Percentiles rank a stretch among this genome's conserved stretches.
Conservation (phyloP, 1,140 invertebrate species). For the Nephila pilipes region DNA sequence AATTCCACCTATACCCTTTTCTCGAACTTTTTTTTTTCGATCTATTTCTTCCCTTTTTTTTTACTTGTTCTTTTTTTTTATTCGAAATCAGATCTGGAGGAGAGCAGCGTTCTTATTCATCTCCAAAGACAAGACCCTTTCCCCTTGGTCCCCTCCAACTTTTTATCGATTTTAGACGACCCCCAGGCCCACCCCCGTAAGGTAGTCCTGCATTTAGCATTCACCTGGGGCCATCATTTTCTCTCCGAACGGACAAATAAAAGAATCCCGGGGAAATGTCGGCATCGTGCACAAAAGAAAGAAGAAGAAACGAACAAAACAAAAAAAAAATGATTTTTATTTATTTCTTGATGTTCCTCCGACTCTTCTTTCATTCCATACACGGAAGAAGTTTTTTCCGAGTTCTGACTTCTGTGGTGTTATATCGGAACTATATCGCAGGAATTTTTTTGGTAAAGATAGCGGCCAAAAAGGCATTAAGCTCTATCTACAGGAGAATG, state of each 20-base stretch:
- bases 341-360: slow-evolving; percentile 13
- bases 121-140: slow-evolving; percentile 19
- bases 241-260: slow-evolving; percentile 15
- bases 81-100: slow-evolving; percentile 23
- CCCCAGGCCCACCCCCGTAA: background rate
- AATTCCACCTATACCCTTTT: slow-evolving; percentile 26
- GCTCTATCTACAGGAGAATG: too few relatives aligned
- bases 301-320: background rate
- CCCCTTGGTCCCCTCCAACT: background rate
- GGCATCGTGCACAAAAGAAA: slow-evolving; percentile 31
- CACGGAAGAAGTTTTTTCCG: slow-evolving; percentile 4
- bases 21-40: background rate
- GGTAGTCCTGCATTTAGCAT: slow-evolving; percentile 34
- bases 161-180: slow-evolving; percentile 14
- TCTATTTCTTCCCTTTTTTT: background rate
- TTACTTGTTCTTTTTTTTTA: background rate
- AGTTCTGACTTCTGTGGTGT: slow-evolving; percentile 3
- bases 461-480: too few relatives aligned
- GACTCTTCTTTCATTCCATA: slow-evolving; percentile 29
- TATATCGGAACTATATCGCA: background rate
- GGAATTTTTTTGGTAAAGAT: background rate
- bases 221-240: slow-evolving; percentile 33
- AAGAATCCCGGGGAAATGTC: slow-evolving; percentile 23
- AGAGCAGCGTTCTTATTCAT: slow-evolving; percentile 29
- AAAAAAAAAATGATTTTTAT: slow-evolving; percentile 18